phyloP scores from a whole-genome alignment of 1,140 invertebrate species.

The Dermatophagoides farinae region DNA sequence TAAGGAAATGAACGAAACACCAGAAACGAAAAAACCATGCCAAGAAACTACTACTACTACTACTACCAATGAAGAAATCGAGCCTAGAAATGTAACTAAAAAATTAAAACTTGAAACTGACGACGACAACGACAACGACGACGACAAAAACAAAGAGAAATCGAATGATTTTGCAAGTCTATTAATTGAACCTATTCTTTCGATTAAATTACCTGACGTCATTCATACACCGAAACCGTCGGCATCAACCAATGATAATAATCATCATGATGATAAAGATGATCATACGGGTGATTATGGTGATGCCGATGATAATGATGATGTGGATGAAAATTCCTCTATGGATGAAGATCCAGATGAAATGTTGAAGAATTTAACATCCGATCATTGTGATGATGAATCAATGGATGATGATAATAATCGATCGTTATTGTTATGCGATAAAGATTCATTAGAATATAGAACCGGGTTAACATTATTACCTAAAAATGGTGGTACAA shows the following conservation, averaged over 20 bases:
- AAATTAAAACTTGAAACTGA: background rate
- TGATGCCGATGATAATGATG: background rate
- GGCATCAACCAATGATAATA: background rate
- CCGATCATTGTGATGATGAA: background rate
- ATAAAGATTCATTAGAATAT: background rate
- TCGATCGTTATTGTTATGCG: background rate
- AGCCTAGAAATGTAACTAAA: background rate
- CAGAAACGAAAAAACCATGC: too few species aligned
- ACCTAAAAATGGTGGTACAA: background rate
- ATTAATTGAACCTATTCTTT: background rate
- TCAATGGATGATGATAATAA: conserved; percentile 2
- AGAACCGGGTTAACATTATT: background rate
- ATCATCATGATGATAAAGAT: background rate
- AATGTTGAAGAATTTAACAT: background rate
- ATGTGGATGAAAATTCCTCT: background rate
- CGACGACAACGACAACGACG: background rate
- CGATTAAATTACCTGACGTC: background rate
- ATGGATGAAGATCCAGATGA: background rate
- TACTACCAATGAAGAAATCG: too few species aligned
- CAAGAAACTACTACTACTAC: too few species aligned
- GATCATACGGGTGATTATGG: background rate
- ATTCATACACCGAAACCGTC: background rate
- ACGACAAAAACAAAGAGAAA: background rate
- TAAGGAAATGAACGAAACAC: too few species aligned
- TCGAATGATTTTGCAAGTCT: background rate